Conservation (phyloP, 2,797 vertebrate species). For the Syngnathus rostellatus region DNA sequence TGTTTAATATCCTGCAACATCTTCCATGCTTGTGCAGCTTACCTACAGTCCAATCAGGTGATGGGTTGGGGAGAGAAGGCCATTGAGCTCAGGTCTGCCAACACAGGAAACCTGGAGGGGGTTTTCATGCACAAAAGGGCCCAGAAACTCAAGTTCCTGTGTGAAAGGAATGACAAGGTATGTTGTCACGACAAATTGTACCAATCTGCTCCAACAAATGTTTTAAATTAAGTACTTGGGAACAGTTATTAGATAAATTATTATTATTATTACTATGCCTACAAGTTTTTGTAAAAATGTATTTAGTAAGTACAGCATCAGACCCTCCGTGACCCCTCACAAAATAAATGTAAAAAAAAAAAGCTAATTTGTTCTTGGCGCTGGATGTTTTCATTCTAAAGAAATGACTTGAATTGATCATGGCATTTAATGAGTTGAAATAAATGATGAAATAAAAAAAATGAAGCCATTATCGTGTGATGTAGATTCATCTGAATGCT, state of each 20-base stretch:
- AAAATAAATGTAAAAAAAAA: no score
- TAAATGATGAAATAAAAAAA: neutral
- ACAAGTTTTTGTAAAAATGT: no score
- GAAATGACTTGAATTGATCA: no score
- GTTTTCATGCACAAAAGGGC: constrained; percentile 94
- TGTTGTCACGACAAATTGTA: neutral
- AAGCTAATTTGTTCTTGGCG: no score
- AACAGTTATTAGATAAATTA: neutral
- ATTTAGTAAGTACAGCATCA: no score
- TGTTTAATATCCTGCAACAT: neutral
- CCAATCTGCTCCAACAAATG: neutral
- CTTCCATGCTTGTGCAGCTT: constrained; percentile 62
- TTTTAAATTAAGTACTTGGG: neutral
- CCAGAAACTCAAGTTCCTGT: constrained; percentile 92
- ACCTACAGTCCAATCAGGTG: constrained; percentile 87
- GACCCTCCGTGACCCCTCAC: no score
- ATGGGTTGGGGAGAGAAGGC: constrained; percentile 95
- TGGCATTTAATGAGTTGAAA: no score
- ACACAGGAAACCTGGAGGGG: constrained; percentile 80
- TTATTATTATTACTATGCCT: no score
- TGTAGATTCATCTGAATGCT: neutral
- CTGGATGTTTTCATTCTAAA: no score
- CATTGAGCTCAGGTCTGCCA: constrained; percentile 82
- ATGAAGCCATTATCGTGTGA: neutral
- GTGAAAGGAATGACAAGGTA: constrained; percentile 94